Conservation (phyloP, 2,888 invertebrate genomes). For the Lasioglossum lativentre region DNA sequence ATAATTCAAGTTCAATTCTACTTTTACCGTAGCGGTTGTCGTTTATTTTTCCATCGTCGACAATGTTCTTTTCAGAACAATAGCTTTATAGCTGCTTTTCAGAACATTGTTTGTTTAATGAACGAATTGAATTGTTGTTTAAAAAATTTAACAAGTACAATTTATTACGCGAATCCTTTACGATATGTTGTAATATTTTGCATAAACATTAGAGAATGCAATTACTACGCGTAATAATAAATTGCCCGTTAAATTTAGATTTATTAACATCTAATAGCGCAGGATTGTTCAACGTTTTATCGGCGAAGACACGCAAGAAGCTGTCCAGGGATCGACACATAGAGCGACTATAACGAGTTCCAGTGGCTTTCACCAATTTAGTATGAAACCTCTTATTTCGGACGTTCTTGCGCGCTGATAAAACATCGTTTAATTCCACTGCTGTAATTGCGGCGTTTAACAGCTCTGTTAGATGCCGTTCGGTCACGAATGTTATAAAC, state of each 20-base stretch:
- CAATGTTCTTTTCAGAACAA: too few relatives aligned
- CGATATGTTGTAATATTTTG: neutral
- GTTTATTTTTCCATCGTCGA: neutral
- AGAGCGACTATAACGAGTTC: constrained; percentile 25
- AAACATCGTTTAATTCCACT: constrained; percentile 23
- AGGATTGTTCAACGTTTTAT: neutral
- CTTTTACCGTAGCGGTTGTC: neutral
- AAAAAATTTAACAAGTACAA: too few relatives aligned
- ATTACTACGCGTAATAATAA: neutral
- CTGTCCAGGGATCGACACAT: constrained; percentile 27
- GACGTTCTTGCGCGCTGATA: constrained; percentile 10
- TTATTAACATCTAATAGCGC: neutral
- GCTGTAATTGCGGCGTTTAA: constrained; percentile 3
- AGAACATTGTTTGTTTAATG: neutral
- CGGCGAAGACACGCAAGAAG: constrained; percentile 8
- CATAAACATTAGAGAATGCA: neutral
- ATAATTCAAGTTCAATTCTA: constrained; percentile 10
- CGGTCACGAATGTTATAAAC: neutral
- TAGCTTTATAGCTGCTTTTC: too few relatives aligned
- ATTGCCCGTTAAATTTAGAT: neutral
- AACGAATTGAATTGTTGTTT: too few relatives aligned
- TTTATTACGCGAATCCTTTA: too few relatives aligned
- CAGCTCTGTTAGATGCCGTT: neutral
- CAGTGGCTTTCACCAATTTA: constrained; percentile 64
- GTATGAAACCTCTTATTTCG: constrained; percentile 32